phyloP scores from a whole-genome alignment of 2,888 invertebrate species.

The Chloromyia formosa region DNA sequence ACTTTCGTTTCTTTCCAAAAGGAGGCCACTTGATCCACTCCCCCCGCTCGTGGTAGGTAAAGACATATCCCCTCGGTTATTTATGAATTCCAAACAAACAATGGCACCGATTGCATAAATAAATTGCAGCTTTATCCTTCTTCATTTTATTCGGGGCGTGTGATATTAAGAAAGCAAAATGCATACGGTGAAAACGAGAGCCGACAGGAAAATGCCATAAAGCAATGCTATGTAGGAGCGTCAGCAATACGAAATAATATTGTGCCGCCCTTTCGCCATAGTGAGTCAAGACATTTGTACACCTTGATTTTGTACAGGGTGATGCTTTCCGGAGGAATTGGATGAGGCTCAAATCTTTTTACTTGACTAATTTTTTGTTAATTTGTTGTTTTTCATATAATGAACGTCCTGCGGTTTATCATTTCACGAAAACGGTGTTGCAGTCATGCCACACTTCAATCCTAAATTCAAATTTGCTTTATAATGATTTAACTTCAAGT shows the following conservation, averaged over 20 bases:
- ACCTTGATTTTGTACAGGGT: background rate
- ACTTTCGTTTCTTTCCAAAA: no score
- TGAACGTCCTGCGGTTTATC: no score
- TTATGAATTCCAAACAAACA: conserved; percentile 35
- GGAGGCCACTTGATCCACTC: no score
- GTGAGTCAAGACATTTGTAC: conserved; percentile 1
- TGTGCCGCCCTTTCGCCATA: background rate
- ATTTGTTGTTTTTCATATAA: background rate
- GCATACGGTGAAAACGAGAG: conserved; percentile 28
- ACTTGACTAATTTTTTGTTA: background rate
- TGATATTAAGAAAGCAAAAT: conserved; percentile 32
- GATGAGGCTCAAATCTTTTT: background rate
- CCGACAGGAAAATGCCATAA: conserved; percentile 35
- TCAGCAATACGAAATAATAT: conserved; percentile 32
- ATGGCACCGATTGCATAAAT: conserved; percentile 39
- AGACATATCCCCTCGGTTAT: background rate
- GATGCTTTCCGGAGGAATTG: background rate
- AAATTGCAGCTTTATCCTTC: conserved; percentile 38
- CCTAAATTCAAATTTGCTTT: no score
- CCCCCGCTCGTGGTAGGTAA: no score
- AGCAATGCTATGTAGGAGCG: conserved; percentile 39
- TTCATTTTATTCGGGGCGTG: background rate
- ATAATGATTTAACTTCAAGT: no score
- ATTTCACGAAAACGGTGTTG: no score
- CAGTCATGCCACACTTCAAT: no score